Evolutionary conservation across 2,113 vertebrate species (phyloP), one percentile per base, ranked within the genome.

Genomic region (Silurus meridionalis): DNA sequence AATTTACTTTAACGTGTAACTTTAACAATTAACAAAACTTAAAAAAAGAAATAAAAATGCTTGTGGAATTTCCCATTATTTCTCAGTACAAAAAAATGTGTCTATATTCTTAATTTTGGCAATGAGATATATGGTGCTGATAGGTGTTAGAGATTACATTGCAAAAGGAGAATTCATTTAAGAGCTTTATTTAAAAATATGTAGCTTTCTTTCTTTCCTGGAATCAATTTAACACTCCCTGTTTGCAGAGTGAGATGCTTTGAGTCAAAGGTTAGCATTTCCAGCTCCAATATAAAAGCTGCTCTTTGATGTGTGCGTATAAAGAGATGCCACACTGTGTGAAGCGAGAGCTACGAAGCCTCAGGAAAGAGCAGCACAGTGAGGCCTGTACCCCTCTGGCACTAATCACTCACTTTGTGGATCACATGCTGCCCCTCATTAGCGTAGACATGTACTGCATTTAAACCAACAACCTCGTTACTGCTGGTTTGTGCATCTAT

Each of bases 201-300:
- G 25, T 57, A 78, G 69, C 66, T 25, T 53, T 37, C 52, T 19
- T 66, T 81, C 28, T 61, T 21, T 67, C 60, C 60, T 78, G 17
- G 67, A 80, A 86, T 85, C 72, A 79, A 80, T 83, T 80, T 75
- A 82, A 46, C 72, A 79, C 19, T 50, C 84, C 9, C 14, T 84
- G 82, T 89, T 84, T 86, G 67, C 88, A 75, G 85, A 81, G 77
- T 15, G 82, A 81, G 50, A 58, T 75, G 77, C 82, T 86, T 86
- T 46, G 61, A 89, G 88, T 84, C 81, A 89, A 89, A 89, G 88
- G 88, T 89, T 83, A 88, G 84, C 83, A 77, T 82, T 85, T 82
- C 79, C 84, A 88, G 50, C 71, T 46, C 67, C 61, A 25, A 15
- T 84, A 61, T 82, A 84, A 89, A 89, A 80, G 85, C 85, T 77